phyloP scores from a whole-genome alignment of 2,888 invertebrate genomes.

The Pachydiplax longipennis region DNA sequence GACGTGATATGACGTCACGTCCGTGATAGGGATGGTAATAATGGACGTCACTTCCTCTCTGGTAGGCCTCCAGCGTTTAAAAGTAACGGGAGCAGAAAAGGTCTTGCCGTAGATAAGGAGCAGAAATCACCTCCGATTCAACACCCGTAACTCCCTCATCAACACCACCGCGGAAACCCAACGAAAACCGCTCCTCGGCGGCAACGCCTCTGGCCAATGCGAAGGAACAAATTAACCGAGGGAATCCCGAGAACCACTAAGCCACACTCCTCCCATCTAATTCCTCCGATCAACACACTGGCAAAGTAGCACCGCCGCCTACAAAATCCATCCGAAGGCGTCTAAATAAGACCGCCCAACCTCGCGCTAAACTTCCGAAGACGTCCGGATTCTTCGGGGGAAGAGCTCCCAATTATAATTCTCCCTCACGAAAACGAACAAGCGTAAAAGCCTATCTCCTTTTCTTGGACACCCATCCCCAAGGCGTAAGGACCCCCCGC shows the following conservation, averaged over 20 bases:
- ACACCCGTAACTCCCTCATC: neutral
- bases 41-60: neutral
- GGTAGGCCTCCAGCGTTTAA: neutral
- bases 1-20: neutral
- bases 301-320: neutral
- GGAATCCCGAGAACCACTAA: neutral
- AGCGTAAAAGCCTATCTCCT: constrained; percentile 48
- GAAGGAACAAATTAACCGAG: constrained; percentile 1
- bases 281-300: neutral
- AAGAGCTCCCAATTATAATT: constrained; percentile 49
- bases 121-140: neutral
- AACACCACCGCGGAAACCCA: neutral
- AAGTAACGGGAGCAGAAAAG: neutral
- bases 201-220: neutral
- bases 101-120: neutral
- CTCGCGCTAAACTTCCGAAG: neutral
- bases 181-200: neutral
- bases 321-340: neutral
- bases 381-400: neutral
- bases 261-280: neutral
- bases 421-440: constrained; percentile 13
- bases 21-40: neutral
- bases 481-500: constrained; percentile 59
- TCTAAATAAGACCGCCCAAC: neutral
- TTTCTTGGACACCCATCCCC: constrained; percentile 54